These are phyloP conservation scores for Glaucidium brasilianum DNA, from an alignment of 2,113 vertebrate genomes.

Conservation along the genomic window DNA sequence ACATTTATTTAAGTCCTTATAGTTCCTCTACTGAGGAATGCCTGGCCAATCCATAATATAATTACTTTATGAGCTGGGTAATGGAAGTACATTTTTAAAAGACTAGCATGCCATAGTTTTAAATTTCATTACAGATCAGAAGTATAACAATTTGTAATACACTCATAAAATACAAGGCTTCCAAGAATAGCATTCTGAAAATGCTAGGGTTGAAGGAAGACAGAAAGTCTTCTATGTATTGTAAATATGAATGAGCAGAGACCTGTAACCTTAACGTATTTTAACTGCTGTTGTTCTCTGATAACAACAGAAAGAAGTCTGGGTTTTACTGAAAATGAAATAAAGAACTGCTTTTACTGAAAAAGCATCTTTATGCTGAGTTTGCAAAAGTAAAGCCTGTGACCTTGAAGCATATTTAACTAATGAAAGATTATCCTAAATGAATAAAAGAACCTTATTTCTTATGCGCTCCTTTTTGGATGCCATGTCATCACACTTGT, in stretches of 20 bases:
- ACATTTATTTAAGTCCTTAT: not conserved
- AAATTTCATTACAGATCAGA: not conserved
- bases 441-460: slow-evolving; percentile 86
- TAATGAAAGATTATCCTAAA: slow-evolving; percentile 69
- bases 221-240: not conserved
- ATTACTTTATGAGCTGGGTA: not conserved
- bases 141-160: not conserved
- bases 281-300: not conserved
- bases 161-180: slow-evolving; percentile 1
- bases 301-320: not conserved
- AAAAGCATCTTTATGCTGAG: slow-evolving; percentile 7
- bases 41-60: not conserved
- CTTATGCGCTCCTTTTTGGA: slow-evolving; percentile 88
- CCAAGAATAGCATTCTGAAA: not conserved
- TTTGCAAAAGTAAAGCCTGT: slow-evolving; percentile 22
- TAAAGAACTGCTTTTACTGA: not conserved
- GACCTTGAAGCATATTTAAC: slow-evolving; percentile 26
- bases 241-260: not conserved
- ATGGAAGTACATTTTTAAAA: not conserved
- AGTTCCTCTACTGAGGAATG: not conserved
- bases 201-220: not conserved
- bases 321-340: slow-evolving; percentile 9
- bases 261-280: not conserved
- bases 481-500: slow-evolving; percentile 82
- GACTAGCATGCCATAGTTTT: not conserved